Percentiles rank a stretch among this genome's conserved stretches.
Conservation (phyloP, 2,797 vertebrate genomes). For the Gymnothorax reevesii region DNA sequence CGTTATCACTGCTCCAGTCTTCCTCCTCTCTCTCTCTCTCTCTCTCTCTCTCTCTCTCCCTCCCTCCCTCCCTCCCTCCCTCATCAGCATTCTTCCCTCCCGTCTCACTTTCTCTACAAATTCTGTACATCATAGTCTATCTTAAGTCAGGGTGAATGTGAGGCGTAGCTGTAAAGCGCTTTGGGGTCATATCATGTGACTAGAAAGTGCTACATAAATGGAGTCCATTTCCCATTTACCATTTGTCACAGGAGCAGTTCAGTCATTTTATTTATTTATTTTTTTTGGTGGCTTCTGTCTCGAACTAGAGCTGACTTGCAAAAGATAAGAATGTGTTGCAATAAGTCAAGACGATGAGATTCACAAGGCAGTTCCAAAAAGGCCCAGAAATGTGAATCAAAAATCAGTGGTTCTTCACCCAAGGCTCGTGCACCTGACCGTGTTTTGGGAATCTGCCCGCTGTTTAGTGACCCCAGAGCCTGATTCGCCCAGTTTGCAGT, state of each 20-base stretch:
- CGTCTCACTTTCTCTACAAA: background rate
- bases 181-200: too few species aligned
- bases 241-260: background rate
- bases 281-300: background rate
- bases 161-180: too few species aligned
- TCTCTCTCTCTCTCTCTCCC: background rate
- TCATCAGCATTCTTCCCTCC: background rate
- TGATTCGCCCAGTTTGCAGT: background rate
- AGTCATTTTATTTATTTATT: too few species aligned
- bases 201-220: too few species aligned
- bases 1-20: background rate
- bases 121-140: too few species aligned
- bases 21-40: background rate
- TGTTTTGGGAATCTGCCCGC: background rate
- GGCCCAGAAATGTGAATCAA: background rate
- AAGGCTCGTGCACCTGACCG: background rate
- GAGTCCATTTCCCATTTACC: too few species aligned
- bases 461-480: background rate
- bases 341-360: background rate
- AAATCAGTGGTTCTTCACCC: background rate
- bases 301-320: background rate
- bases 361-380: background rate
- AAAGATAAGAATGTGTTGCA: background rate
- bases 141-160: too few species aligned
- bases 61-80: background rate